phyloP scores from a whole-genome alignment of 1,140 invertebrate genomes.

The Ericerus pela region DNA sequence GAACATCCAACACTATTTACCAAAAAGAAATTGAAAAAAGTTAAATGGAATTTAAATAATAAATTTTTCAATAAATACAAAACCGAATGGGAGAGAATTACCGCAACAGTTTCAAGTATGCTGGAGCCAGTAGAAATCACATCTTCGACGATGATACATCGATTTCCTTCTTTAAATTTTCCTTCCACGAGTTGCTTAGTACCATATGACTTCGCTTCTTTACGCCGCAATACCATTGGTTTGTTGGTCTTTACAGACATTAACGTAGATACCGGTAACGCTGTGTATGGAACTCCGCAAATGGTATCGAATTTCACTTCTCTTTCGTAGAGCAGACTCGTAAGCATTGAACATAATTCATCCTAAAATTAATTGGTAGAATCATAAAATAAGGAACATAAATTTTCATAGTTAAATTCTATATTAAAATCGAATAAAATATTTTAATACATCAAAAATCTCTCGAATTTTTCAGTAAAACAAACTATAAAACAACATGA shows the following conservation, averaged over 20 bases:
- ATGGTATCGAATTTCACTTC: constrained; percentile 46
- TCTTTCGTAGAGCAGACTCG: constrained; percentile 20
- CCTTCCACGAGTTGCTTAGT: constrained; percentile 95
- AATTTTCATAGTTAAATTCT: no score
- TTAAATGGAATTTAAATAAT: no score
- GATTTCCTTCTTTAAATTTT: constrained; percentile 51
- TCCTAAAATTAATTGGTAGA: no score
- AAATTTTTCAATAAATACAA: no score
- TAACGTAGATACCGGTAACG: constrained; percentile 80
- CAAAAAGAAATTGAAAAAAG: no score
- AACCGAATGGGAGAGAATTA: no score
- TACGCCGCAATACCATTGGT: constrained; percentile 78
- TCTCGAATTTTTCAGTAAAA: neutral
- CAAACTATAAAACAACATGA: neutral
- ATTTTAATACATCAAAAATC: no score
- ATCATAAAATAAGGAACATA: no score
- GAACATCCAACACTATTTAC: no score
- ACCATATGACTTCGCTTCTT: constrained; percentile 87
- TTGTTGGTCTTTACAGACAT: constrained; percentile 52
- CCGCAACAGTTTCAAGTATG: constrained; percentile 71
- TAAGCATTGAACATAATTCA: neutral
- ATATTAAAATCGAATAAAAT: no score
- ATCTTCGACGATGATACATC: constrained; percentile 88
- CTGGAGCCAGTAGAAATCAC: constrained; percentile 89
- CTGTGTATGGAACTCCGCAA: constrained; percentile 95